Conservation (phyloP, 2,888 invertebrate species). For the Mantis religiosa region DNA sequence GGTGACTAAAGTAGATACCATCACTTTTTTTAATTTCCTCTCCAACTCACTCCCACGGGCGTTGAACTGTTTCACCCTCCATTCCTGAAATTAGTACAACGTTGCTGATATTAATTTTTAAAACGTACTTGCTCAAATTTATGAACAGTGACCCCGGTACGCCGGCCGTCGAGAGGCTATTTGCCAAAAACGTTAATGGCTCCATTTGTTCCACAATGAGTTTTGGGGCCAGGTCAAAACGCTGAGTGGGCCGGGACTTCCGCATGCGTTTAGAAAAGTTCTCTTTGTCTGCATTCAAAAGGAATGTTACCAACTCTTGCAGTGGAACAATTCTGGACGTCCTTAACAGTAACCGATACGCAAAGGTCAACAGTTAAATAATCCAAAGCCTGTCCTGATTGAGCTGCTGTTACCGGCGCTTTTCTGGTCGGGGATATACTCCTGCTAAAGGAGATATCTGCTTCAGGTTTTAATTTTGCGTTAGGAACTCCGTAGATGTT, state of each 20-base stretch:
- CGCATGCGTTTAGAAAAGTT: not conserved
- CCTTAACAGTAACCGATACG: no score
- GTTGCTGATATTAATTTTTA: not conserved
- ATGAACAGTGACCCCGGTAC: not conserved
- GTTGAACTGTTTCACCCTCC: not conserved
- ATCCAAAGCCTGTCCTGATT: no score
- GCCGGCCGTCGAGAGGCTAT: not conserved
- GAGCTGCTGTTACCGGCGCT: no score
- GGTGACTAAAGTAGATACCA: not conserved
- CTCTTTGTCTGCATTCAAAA: no score
- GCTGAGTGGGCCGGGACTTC: not conserved
- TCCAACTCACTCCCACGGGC: not conserved
- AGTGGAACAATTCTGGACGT: no score
- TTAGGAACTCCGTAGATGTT: no score
- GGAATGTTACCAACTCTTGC: no score
- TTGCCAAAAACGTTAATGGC: not conserved
- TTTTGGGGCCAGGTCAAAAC: not conserved
- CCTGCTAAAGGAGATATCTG: no score
- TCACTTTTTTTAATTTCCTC: not conserved
- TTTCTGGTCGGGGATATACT: no score
- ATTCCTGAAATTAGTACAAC: not conserved
- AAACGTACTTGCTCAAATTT: not conserved
- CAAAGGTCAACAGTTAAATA: no score
- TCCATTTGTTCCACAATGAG: not conserved
- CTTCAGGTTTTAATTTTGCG: no score